Evolutionary conservation across 2,888 invertebrate genomes (phyloP).

Genomic region (Lochmaea crataegi): DNA sequence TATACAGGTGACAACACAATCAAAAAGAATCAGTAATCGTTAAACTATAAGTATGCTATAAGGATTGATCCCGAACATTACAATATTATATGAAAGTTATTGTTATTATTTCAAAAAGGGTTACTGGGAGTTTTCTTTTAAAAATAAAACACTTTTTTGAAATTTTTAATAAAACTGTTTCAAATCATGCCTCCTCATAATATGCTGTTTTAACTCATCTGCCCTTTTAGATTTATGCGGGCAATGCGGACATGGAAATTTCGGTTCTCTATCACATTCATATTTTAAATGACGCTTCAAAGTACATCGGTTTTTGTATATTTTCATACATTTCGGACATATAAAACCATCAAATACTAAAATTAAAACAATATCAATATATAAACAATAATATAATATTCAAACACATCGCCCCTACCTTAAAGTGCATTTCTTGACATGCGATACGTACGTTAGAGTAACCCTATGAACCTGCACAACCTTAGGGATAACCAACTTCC

Average conservation of each 20-base stretch:
- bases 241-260: conserved; percentile 30
- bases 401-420: background rate
- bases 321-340: conserved; percentile 77
- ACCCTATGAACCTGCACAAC: too few relatives aligned
- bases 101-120: background rate
- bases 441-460: too few relatives aligned
- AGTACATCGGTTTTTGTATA: conserved; percentile 77
- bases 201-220: conserved; percentile 35
- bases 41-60: too few relatives aligned
- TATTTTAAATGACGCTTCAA: conserved; percentile 76
- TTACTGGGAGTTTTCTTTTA: too few relatives aligned
- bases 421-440: too few relatives aligned
- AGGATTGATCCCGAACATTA: too few relatives aligned
- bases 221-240: conserved; percentile 34
- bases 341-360: conserved; percentile 31
- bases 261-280: conserved; percentile 70
- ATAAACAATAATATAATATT: conserved; percentile 1
- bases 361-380: conserved; percentile 14
- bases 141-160: too few relatives aligned
- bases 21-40: too few relatives aligned
- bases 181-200: conserved; percentile 28
- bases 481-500: too few relatives aligned
- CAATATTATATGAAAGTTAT: too few relatives aligned
- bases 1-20: too few relatives aligned
- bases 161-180: background rate